These are phyloP conservation scores for Drosophila robusta DNA, from an alignment of 2,888 invertebrate species.

Conservation along the genomic window DNA sequence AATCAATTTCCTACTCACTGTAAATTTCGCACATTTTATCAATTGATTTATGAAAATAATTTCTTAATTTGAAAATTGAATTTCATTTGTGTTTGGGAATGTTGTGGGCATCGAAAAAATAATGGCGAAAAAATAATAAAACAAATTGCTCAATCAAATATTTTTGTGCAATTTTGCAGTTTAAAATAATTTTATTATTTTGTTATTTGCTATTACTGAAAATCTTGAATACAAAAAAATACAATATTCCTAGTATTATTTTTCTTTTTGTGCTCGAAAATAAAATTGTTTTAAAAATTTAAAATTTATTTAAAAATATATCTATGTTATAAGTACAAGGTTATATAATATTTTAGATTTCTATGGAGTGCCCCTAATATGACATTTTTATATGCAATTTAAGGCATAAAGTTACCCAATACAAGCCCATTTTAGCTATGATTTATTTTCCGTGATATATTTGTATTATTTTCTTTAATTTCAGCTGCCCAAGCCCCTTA, in stretches of 20 bases:
- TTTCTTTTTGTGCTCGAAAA: too few species aligned
- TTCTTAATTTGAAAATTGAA: conserved; percentile 39
- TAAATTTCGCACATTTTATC: conserved; percentile 20
- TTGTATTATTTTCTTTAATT: not conserved
- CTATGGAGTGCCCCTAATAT: too few species aligned
- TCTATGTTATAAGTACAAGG: too few species aligned
- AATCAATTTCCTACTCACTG: conserved; percentile 44
- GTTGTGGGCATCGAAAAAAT: not conserved
- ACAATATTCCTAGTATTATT: too few species aligned
- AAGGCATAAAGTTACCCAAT: not conserved
- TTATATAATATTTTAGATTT: not conserved
- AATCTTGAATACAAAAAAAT: too few species aligned
- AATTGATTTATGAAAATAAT: conserved; percentile 44
- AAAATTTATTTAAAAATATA: not conserved
- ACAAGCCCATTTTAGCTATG: not conserved
- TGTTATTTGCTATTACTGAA: too few species aligned
- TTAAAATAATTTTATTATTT: not conserved
- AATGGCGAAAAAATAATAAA: not conserved
- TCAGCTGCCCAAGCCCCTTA: not conserved
- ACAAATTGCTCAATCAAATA: conserved; percentile 27
- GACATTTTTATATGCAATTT: not conserved
- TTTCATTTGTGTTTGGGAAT: conserved; percentile 15
- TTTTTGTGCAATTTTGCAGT: not conserved
- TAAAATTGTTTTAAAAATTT: too few species aligned
- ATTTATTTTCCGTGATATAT: not conserved